A percentile compares a stretch with the other conserved stretches of the same genome.
Conservation (phyloP, 1,140 invertebrate species). For the Berghia stephanieae region DNA sequence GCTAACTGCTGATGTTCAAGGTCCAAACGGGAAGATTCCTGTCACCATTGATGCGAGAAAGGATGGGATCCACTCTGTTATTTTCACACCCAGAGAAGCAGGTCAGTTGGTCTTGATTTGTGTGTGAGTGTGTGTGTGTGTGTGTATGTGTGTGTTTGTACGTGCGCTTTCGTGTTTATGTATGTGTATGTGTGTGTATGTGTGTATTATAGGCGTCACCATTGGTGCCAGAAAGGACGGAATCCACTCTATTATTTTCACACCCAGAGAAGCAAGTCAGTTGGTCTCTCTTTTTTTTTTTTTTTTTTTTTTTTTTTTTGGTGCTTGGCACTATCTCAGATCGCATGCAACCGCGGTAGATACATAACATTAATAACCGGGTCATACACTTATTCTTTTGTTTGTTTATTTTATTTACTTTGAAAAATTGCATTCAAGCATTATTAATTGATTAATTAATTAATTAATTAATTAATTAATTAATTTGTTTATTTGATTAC, state of each 20-base stretch:
- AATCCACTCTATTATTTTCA: constrained; percentile 56
- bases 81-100: constrained; percentile 60
- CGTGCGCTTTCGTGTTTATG: background rate
- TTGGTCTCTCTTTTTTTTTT: background rate
- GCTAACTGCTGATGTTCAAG: constrained; percentile 77
- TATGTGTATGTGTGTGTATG: background rate
- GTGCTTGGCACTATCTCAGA: too few species aligned
- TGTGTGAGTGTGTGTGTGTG: background rate
- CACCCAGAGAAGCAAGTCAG: constrained; percentile 59
- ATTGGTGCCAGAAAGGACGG: constrained; percentile 52
- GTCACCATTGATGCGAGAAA: constrained; percentile 52
- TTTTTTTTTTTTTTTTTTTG: background rate
- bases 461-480: too few species aligned
- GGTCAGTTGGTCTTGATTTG: constrained; percentile 36
- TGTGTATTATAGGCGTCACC: constrained; percentile 35
- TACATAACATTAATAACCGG: too few species aligned
- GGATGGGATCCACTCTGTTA: constrained; percentile 53
- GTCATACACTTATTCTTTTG: too few species aligned
- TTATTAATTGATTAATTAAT: too few species aligned
- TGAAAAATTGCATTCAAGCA: too few species aligned
- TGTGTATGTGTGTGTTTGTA: background rate
- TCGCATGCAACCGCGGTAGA: too few species aligned
- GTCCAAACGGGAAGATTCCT: constrained; percentile 71
- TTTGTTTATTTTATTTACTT: too few species aligned
- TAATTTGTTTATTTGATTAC: background rate